phyloP scores from a whole-genome alignment of 2,888 invertebrate species.

The Ormia ochracea region DNA sequence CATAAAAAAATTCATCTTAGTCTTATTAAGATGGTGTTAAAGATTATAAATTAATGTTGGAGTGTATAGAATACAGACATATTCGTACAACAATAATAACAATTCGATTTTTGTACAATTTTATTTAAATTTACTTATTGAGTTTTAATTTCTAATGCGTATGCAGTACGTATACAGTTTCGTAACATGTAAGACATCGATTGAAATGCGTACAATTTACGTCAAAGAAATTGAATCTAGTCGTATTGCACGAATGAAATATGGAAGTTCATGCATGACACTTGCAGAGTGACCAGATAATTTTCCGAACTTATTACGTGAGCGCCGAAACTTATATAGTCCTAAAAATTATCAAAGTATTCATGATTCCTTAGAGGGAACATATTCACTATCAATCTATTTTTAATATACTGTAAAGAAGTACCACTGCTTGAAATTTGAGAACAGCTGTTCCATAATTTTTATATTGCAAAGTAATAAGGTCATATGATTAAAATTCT shows the following conservation, averaged over 20 bases:
- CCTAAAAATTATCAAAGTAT: too few species aligned
- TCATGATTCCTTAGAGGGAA: too few species aligned
- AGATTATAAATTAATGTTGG: conserved; percentile 48
- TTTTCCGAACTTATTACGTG: too few species aligned
- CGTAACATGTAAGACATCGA: conserved; percentile 9
- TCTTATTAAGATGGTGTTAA: conserved; percentile 53
- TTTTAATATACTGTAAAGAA: too few species aligned
- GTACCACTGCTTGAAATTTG: too few species aligned
- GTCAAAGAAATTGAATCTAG: conserved; percentile 46
- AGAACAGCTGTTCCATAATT: too few species aligned
- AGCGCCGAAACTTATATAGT: too few species aligned
- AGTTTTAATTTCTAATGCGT: background rate
- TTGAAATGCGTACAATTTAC: conserved; percentile 41
- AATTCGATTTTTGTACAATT: background rate
- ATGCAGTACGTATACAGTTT: too few species aligned
- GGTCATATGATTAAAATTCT: too few species aligned
- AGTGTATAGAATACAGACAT: conserved; percentile 53
- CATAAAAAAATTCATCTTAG: background rate
- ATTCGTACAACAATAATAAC: conserved; percentile 7
- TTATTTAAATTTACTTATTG: background rate
- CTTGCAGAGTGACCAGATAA: conserved; percentile 24
- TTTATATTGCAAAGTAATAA: too few species aligned
- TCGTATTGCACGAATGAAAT: conserved; percentile 4
- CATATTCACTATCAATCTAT: too few species aligned
- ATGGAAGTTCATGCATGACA: background rate